These are phyloP conservation scores for Agrochola macilenta DNA, from an alignment of 2,888 invertebrate genomes.

Conservation along the genomic window DNA sequence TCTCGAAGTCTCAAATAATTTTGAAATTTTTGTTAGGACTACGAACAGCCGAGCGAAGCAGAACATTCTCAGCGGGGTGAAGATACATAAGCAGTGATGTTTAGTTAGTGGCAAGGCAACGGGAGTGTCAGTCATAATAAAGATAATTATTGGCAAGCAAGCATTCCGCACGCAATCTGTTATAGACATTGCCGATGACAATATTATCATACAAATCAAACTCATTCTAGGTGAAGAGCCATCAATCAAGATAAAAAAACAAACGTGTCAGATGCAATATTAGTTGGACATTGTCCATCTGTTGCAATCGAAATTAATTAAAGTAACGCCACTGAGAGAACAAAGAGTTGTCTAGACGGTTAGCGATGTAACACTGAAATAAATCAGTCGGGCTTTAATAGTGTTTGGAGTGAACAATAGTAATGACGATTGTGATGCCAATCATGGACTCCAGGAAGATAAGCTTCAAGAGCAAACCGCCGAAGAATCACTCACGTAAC, in stretches of 20 bases:
- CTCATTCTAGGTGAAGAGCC: constrained; percentile 47
- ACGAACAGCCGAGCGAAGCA: constrained; percentile 88
- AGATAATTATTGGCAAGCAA: constrained; percentile 83
- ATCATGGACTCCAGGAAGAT: constrained; percentile 76
- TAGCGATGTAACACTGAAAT: constrained; percentile 61
- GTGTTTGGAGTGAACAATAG: constrained; percentile 71
- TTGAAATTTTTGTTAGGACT: constrained; percentile 69
- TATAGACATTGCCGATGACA: constrained; percentile 55
- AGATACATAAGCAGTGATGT: constrained; percentile 88
- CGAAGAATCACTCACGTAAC: constrained; percentile 75
- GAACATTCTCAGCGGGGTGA: constrained; percentile 90
- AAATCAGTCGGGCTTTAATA: constrained; percentile 60
- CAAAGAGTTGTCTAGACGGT: constrained; percentile 63
- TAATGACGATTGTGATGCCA: constrained; percentile 78
- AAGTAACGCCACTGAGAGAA: constrained; percentile 62
- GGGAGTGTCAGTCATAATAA: constrained; percentile 83
- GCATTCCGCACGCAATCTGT: constrained; percentile 78
- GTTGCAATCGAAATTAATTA: constrained; percentile 65
- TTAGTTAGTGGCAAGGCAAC: constrained; percentile 90
- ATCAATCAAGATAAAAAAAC: constrained; percentile 55
- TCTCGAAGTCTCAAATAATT: constrained; percentile 63
- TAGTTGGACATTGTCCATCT: constrained; percentile 61
- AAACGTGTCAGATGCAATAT: constrained; percentile 53
- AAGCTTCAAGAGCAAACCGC: constrained; percentile 74
- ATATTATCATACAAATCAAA: constrained; percentile 60